Percentiles rank a stretch among this genome's conserved stretches.
phyloP scores from a whole-genome alignment of 2,113 vertebrate genomes.

The Illadopsis cleaveri region DNA sequence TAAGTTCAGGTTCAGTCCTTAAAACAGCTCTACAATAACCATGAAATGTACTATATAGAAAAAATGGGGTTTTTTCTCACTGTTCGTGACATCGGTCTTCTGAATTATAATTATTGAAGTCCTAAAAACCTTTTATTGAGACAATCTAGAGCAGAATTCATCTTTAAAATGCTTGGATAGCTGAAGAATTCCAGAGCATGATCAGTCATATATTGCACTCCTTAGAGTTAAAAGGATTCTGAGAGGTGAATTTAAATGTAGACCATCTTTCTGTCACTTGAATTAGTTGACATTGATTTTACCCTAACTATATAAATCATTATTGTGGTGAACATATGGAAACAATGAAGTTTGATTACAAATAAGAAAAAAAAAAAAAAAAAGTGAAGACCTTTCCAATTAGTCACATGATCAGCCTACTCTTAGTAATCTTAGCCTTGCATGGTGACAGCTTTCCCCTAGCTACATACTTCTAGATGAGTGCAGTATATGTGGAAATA shows the following conservation, averaged over 20 bases:
- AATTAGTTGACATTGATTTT: background rate
- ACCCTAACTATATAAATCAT: background rate
- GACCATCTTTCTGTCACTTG: background rate
- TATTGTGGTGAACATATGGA: background rate
- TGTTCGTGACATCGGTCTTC: background rate
- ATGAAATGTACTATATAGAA: background rate
- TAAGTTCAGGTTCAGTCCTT: background rate
- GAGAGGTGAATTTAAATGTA: background rate
- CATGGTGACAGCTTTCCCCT: background rate
- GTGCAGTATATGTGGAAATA: background rate
- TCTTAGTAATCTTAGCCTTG: background rate
- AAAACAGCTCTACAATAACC: background rate
- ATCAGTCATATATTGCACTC: background rate
- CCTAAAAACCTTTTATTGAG: background rate
- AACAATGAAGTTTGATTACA: background rate
- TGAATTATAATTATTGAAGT: background rate
- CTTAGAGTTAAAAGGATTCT: background rate
- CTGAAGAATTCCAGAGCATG: background rate
- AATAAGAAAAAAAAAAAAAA: background rate
- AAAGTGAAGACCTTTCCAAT: background rate
- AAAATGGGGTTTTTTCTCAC: background rate
- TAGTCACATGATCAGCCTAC: background rate
- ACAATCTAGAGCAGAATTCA: background rate
- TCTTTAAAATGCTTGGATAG: background rate
- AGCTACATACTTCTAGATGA: background rate